phyloP scores from a whole-genome alignment of 2,113 vertebrate species.

The Corapipo altera region DNA sequence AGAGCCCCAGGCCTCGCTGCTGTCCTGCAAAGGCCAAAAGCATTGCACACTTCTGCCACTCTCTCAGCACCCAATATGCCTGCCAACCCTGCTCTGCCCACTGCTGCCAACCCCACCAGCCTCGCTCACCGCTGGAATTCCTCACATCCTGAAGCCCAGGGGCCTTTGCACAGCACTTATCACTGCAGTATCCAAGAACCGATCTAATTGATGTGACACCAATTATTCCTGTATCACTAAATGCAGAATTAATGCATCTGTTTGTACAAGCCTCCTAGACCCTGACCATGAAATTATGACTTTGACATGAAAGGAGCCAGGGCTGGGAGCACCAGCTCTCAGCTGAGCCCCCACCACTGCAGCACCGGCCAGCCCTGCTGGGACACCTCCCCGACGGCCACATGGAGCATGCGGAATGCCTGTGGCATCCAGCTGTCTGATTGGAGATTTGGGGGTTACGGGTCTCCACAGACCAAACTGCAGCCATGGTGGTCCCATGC shows the following conservation, averaged over 20 bases:
- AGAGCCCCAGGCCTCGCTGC: fast-evolving
- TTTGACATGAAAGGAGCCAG: not conserved
- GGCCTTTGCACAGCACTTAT: not conserved
- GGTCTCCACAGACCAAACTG: not conserved
- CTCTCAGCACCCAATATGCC: fast-evolving
- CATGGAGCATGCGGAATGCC: fast-evolving
- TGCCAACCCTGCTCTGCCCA: fast-evolving
- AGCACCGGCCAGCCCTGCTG: not conserved
- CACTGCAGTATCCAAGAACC: not conserved
- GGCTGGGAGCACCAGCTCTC: not conserved
- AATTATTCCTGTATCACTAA: conserved; percentile 42
- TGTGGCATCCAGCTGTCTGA: not conserved
- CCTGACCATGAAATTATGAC: not conserved
- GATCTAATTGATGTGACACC: conserved; percentile 54
- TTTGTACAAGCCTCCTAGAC: conserved; percentile 9
- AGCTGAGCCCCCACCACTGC: not conserved
- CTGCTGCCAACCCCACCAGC: not conserved
- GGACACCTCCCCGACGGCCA: not conserved
- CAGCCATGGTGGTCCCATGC: not conserved
- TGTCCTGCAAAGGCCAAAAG: not conserved
- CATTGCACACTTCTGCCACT: fast-evolving
- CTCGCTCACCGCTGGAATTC: fast-evolving
- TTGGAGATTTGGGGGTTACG: not conserved
- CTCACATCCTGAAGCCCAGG: not conserved
- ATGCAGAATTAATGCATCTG: conserved; percentile 42